These are phyloP conservation scores for Caenorhabditis sp. DNA, from an alignment of 2,888 invertebrate species.

Conservation along the genomic window DNA sequence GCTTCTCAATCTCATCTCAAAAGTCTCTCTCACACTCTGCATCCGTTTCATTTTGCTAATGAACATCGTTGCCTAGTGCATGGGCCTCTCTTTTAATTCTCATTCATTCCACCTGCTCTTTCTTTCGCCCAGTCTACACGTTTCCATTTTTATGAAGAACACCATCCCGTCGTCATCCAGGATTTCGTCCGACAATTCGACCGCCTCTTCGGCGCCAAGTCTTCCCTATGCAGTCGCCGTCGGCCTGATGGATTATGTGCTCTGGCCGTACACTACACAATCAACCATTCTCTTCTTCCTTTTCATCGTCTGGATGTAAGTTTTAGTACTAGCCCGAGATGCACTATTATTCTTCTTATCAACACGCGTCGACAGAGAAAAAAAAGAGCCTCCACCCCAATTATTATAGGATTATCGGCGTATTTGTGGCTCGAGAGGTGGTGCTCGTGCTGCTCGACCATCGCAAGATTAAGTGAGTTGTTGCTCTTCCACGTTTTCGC, in stretches of 20 bases:
- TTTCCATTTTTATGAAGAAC: constrained; percentile 18
- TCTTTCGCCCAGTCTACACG: not conserved
- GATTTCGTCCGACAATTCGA: constrained; percentile 30
- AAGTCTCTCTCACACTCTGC: too few species aligned
- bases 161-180: constrained; percentile 8
- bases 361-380: not conserved
- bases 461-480: constrained; percentile 50
- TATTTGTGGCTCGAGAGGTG: constrained; percentile 55
- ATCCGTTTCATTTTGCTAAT: not conserved
- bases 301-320: constrained; percentile 56
- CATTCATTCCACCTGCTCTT: too few species aligned
- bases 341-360: too few species aligned
- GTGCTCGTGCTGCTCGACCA: constrained; percentile 51
- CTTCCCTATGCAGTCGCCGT: not conserved
- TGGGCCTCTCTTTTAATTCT: constrained; percentile 4
- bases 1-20: too few species aligned
- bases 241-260: constrained; percentile 13
- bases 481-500: not conserved
- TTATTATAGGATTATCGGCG: constrained; percentile 53
- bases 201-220: constrained; percentile 14
- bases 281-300: constrained; percentile 44
- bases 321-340: not conserved
- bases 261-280: constrained; percentile 45
- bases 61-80: constrained; percentile 19
- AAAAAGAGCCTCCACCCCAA: not conserved